Evolutionary conservation across 2,797 vertebrate species (phyloP).

Genomic region (Enteromius mattozi): DNA sequence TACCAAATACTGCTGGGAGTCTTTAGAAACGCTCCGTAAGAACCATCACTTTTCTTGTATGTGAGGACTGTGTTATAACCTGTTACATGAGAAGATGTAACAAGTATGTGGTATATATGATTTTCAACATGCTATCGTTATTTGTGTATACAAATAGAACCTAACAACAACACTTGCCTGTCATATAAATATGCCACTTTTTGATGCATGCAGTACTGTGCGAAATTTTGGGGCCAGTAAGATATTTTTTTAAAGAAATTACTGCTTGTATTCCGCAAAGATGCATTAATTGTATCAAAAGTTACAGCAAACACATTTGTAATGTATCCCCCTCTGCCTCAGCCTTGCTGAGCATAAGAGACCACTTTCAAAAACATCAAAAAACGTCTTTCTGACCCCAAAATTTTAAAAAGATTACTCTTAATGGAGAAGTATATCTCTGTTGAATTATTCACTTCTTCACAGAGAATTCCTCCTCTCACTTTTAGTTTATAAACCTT

Average conservation of each 20-base stretch:
- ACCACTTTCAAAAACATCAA: no score
- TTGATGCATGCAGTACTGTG: background rate
- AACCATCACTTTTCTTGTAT: conserved; percentile 74
- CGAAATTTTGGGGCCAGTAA: background rate
- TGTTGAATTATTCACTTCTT: background rate
- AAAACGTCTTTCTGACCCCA: no score
- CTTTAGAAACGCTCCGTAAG: conserved; percentile 71
- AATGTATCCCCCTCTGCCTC: no score
- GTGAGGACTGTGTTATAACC: conserved; percentile 73
- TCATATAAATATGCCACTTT: background rate
- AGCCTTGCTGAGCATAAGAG: no score
- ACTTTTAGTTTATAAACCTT: background rate
- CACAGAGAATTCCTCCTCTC: background rate
- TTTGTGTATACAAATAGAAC: no score
- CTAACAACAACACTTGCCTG: background rate
- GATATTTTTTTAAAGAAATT: background rate
- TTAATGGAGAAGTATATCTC: background rate
- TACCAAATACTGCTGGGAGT: conserved; percentile 76
- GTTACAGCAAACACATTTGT: no score
- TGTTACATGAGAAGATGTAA: conserved; percentile 52
- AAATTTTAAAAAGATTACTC: background rate
- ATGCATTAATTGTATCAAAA: background rate
- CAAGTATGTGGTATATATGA: background rate
- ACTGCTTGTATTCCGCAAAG: background rate
- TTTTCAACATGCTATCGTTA: background rate